These are phyloP conservation scores for Plecotus auritus DNA, from an alignment of 2,113 vertebrate genomes.

Conservation along the genomic window DNA sequence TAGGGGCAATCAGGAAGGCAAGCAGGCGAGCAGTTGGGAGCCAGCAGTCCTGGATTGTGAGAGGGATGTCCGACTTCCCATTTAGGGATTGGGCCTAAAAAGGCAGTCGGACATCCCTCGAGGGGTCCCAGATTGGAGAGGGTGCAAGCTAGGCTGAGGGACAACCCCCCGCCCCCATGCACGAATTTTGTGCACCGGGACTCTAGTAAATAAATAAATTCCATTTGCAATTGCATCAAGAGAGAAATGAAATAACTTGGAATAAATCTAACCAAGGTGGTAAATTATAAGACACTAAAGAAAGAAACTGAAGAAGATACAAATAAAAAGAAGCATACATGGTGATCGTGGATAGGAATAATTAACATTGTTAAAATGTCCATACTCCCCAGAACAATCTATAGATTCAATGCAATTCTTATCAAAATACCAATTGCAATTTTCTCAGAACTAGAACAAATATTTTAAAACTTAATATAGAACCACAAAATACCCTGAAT, in stretches of 20 bases:
- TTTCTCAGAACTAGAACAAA: not conserved
- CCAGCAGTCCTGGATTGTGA: too few relatives aligned
- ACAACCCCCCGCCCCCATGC: too few relatives aligned
- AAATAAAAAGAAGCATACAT: not conserved
- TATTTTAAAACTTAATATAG: not conserved
- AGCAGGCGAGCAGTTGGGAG: too few relatives aligned
- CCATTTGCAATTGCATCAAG: not conserved
- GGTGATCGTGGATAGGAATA: not conserved
- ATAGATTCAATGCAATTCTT: not conserved
- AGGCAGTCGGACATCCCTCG: too few relatives aligned
- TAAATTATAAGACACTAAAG: not conserved
- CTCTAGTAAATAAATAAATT: too few relatives aligned
- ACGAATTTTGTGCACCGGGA: too few relatives aligned
- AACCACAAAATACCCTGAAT: not conserved
- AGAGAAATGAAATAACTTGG: not conserved
- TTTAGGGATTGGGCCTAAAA: too few relatives aligned
- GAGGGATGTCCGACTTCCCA: too few relatives aligned
- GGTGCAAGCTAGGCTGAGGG: too few relatives aligned
- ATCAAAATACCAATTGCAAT: not conserved
- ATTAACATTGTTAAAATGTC: not conserved
- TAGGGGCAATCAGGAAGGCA: too few relatives aligned
- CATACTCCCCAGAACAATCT: not conserved
- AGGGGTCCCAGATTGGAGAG: too few relatives aligned
- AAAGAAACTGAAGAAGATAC: not conserved
- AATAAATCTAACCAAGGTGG: not conserved